Base-by-base conservation (phyloP, 53 echinoderm and acorn worm genomes). In the Zoroaster sp. region DNA sequence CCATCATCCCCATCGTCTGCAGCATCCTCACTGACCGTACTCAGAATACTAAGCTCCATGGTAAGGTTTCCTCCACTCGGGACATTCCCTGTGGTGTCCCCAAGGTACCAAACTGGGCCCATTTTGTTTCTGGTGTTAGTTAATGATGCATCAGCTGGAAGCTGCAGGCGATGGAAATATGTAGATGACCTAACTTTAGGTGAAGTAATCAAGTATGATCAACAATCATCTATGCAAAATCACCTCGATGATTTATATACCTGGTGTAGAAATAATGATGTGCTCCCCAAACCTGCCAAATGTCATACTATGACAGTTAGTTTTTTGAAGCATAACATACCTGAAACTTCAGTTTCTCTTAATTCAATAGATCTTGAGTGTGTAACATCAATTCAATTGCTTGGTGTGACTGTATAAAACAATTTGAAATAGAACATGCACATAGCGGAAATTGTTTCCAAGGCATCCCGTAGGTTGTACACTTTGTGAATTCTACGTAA, bases 341-440 rank as follows among this genome's bases (percentile, higher is more conserved):
- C 74, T 25, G 20, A 37, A 37, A 28, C 87, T 15, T 8, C 28
- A 3, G 52, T 73, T 59, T 53, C 59, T 13, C 35, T 87, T 28
- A 54, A 73, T 87, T 17, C 21, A 4, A 33, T 73, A 28, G 3
- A 68, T 15, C 87, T 87, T 73, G 44, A 73, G 6, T 25, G 28
- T 52, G 87, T 87, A 20, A 40, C 37, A 38, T 55, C 38, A 20
- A 32, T 86, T 4, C 70, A 86, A 70, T 15, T 86, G 15, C 39
- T 87, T 3, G 87, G 87, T 23, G 73, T 87, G 1, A 87, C 87
- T 52, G 41, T 87, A 52, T 38, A 74, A 28, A 36, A 74, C 36
- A 59, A 87, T 20, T 87, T 87, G 74, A 87, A 59, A 44, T 87
- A 55, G 74, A 40, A 87, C 52, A 52, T 73, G 51, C 87, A 87